Conservation (phyloP, 2,113 vertebrate genomes). For the Scytalopus superciliaris region DNA sequence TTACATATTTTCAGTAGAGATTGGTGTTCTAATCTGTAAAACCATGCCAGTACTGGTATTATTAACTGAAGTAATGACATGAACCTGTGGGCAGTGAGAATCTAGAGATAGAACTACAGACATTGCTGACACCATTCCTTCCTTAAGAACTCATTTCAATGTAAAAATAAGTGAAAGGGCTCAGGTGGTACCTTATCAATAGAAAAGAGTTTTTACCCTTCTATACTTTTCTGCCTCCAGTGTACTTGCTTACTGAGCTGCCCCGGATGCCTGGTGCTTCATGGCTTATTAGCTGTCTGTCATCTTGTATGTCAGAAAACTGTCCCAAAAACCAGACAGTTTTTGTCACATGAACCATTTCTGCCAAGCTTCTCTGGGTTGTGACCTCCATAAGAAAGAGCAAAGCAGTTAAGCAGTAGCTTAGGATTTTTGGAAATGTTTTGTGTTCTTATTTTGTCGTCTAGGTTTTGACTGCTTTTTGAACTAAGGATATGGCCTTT, state of each 20-base stretch:
- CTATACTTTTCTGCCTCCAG: neutral
- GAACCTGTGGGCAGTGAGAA: neutral
- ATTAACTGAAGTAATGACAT: neutral
- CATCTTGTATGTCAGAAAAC: neutral
- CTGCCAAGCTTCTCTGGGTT: neutral
- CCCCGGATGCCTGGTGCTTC: neutral
- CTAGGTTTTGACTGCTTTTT: neutral
- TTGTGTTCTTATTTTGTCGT: neutral
- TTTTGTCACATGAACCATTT: neutral
- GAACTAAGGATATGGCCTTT: neutral
- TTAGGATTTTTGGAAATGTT: neutral
- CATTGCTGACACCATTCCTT: neutral
- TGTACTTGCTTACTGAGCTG: neutral
- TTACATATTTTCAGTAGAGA: neutral
- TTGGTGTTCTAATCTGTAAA: neutral
- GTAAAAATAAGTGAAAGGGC: neutral
- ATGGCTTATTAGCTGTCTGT: neutral
- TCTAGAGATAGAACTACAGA: neutral
- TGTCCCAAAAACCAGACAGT: neutral
- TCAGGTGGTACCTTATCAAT: neutral
- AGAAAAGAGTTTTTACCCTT: neutral
- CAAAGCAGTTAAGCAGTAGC: neutral
- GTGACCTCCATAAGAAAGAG: neutral
- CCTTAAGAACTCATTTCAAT: neutral
- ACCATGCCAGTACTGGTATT: fast-evolving